Evolutionary conservation across 2,888 invertebrate genomes (phyloP).

Genomic region (Pyrgus malvae): DNA sequence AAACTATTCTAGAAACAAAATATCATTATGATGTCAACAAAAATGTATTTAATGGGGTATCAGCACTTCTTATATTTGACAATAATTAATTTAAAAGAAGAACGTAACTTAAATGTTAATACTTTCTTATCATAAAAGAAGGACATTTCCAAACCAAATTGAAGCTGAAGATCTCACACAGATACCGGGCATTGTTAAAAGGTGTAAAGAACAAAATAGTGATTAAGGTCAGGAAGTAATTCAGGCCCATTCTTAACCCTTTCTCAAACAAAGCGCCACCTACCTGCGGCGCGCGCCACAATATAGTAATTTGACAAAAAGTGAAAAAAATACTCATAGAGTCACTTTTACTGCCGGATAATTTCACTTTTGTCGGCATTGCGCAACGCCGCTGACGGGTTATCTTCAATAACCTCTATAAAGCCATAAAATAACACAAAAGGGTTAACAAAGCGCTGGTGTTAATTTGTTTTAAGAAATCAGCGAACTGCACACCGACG

Average conservation of each 20-base stretch:
- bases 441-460: slow-evolving; percentile 69
- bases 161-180: not conserved
- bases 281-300: slow-evolving; percentile 20
- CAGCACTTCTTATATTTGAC: too few relatives aligned
- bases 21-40: too few relatives aligned
- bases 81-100: too few relatives aligned
- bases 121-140: too few relatives aligned
- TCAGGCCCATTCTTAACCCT: slow-evolving; percentile 17
- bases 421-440: slow-evolving; percentile 68
- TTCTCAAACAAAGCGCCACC: slow-evolving; percentile 16
- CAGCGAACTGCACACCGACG: slow-evolving; percentile 35
- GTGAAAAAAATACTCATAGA: slow-evolving; percentile 35
- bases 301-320: slow-evolving; percentile 35
- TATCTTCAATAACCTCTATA: slow-evolving; percentile 53
- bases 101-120: too few relatives aligned
- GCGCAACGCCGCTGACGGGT: slow-evolving; percentile 51
- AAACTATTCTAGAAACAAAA: too few relatives aligned
- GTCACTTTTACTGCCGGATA: slow-evolving; percentile 62
- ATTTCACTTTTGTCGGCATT: slow-evolving; percentile 78
- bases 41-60: too few relatives aligned
- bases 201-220: not conserved
- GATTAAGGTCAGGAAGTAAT: slow-evolving; percentile 20
- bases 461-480: slow-evolving; percentile 63
- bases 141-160: not conserved
- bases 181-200: not conserved